A percentile compares a stretch with the other conserved stretches of the same genome.
Evolutionary conservation across 2,797 vertebrate genomes (phyloP).

Genomic region (Diplodus puntazzo): DNA sequence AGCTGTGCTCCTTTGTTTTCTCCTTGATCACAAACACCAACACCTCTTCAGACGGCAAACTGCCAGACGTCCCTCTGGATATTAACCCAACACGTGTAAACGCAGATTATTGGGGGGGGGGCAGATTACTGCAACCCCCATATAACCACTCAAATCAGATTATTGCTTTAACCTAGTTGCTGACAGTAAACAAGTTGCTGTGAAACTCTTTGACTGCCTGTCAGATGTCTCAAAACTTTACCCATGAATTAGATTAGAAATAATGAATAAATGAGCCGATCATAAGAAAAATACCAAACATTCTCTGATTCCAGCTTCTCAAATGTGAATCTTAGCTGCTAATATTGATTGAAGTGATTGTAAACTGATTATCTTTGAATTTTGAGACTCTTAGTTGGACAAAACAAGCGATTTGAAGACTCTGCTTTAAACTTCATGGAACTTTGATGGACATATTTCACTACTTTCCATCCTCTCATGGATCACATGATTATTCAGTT

Average conservation of each 20-base stretch:
- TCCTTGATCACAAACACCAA: background rate
- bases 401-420: background rate
- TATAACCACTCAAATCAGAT: slow-evolving; percentile 18
- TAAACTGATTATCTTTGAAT: background rate
- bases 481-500: background rate
- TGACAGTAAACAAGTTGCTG: slow-evolving; percentile 8
- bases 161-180: slow-evolving; percentile 15
- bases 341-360: background rate
- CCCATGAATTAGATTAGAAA: background rate
- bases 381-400: background rate
- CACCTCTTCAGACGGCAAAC: background rate
- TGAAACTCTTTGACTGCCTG: slow-evolving; percentile 15
- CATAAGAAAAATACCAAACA: background rate
- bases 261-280: too few relatives aligned
- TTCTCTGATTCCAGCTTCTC: background rate
- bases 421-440: too few relatives aligned
- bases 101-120: slow-evolving; percentile 19
- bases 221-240: slow-evolving; percentile 9
- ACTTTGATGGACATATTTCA: background rate
- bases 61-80: background rate
- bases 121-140: slow-evolving; percentile 23
- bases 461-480: background rate
- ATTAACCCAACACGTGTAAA: slow-evolving; percentile 30
- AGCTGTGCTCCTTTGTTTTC: background rate
- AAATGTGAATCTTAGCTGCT: background rate